These are phyloP conservation scores for Vespertilio murinus DNA, from an alignment of 2,797 vertebrate species.

Conservation along the genomic window DNA sequence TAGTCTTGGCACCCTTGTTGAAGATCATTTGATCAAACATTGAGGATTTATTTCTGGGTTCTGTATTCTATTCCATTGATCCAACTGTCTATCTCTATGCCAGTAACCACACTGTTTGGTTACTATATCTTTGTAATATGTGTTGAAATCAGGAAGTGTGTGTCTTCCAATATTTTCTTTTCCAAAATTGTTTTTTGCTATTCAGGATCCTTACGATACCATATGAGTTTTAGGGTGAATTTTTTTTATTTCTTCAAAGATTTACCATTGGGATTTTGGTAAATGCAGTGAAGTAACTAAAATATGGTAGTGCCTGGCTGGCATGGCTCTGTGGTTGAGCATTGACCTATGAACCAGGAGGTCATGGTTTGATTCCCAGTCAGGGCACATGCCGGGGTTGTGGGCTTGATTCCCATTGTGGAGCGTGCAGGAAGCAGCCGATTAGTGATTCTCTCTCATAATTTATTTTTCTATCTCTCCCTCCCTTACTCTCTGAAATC, in stretches of 20 bases:
- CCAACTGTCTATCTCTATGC: background rate
- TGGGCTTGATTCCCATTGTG: no score
- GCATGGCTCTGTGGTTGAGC: no score
- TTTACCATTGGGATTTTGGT: background rate
- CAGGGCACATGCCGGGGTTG: no score
- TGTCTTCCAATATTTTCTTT: background rate
- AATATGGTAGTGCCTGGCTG: background rate
- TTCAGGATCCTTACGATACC: background rate
- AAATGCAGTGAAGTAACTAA: background rate
- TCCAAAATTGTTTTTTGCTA: background rate
- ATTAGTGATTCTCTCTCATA: no score
- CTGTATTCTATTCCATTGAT: background rate
- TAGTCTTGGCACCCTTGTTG: background rate
- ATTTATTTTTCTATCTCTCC: no score
- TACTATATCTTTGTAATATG: background rate
- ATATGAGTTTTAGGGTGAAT: background rate
- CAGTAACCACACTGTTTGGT: background rate
- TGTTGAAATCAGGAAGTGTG: background rate
- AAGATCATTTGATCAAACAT: background rate
- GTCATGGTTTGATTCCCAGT: no score
- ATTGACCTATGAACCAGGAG: no score
- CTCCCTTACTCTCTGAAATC: no score
- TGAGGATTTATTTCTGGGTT: background rate
- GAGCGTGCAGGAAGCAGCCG: no score
- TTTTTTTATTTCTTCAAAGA: slow-evolving; percentile 24